Evolutionary conservation across 2,113 vertebrate species (phyloP), one percentile per base, ranked within the genome.

Genomic region (Brachyhypopomus occidentalis): DNA sequence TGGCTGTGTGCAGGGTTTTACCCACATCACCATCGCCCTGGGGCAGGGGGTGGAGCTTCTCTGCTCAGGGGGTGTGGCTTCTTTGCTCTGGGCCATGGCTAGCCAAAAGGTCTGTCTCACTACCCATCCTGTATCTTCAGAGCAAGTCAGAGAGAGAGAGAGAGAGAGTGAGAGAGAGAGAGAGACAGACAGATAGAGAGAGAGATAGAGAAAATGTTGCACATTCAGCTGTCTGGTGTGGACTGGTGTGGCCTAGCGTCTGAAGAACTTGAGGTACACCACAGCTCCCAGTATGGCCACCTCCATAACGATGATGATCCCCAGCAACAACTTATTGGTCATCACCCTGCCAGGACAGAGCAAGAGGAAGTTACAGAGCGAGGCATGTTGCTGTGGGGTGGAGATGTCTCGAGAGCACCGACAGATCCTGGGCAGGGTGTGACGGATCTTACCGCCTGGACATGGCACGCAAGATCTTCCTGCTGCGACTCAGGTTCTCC

Each of bases 211-310:
- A 77, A 45, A 59, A 8, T 60, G 56, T 62, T 79, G 72, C 69
- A 2, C n/a, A 4, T 72, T 41, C 5, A 12, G 27, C 52, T 64
- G 12, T 19, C 52, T 17, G n/a, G 25, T 12, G 17, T 2, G 0
- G 2, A 0, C n/a, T 89, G 27, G 23, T 14, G 14, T 2, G 0
- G 1, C 0, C 23, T 89, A 90, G 77, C 86, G 88, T 22, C 85
- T 90, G 79, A 99, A 97, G 92, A 99, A 99, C 89, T 96, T 98
- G 79, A 97, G 92, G 90, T 99, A 99, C 69, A 99, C 87, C 67
- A 97, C 91, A 0, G 95, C 95, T n/a, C 92, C 96, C 56, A 99
- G 92, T 87, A 99, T 95, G 85, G 87, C 94, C 34, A 98, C 8
- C 85, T 99, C 97, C 93, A 99, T 91, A 69, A 99, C 41, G 88